Conservation (phyloP, 2,113 vertebrate species). For the Hyla sarda region DNA sequence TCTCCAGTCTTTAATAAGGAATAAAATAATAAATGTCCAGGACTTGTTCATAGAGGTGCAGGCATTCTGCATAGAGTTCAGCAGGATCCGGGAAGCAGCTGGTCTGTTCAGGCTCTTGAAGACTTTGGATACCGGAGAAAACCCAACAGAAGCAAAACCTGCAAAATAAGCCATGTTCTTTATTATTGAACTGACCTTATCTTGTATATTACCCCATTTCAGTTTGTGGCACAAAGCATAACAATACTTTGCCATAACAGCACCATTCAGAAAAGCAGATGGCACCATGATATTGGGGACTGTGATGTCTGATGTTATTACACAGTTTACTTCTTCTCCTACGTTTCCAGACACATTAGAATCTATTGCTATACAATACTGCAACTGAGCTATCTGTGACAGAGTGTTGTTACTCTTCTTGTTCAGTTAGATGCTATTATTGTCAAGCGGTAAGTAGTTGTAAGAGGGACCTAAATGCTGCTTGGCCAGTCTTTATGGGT, state of each 20-base stretch:
- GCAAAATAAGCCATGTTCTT: constrained; percentile 74
- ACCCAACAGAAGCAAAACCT: constrained; percentile 84
- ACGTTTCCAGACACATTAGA: not conserved
- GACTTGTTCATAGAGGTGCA: constrained; percentile 99
- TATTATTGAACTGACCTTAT: constrained; percentile 12
- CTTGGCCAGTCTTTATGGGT: not conserved
- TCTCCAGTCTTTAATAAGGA: constrained; percentile 95
- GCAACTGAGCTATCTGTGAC: not conserved
- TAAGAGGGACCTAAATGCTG: not conserved
- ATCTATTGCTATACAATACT: not conserved
- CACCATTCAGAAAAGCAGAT: not conserved
- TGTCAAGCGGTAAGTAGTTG: not conserved
- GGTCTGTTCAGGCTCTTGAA: constrained; percentile 96
- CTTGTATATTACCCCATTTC: not conserved
- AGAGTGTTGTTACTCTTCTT: not conserved
- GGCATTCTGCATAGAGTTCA: constrained; percentile 99
- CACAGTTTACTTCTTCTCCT: not conserved
- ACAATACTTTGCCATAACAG: not conserved
- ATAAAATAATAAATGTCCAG: constrained; percentile 99
- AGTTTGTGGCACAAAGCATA: not conserved
- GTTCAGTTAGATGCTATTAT: not conserved
- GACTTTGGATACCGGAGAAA: constrained; percentile 94
- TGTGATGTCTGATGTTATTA: not conserved
- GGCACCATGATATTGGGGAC: not conserved
- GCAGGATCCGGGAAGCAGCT: constrained; percentile 94